Evolutionary conservation across 2,888 invertebrate genomes (phyloP).

Genomic region (Carabus problematicus): DNA sequence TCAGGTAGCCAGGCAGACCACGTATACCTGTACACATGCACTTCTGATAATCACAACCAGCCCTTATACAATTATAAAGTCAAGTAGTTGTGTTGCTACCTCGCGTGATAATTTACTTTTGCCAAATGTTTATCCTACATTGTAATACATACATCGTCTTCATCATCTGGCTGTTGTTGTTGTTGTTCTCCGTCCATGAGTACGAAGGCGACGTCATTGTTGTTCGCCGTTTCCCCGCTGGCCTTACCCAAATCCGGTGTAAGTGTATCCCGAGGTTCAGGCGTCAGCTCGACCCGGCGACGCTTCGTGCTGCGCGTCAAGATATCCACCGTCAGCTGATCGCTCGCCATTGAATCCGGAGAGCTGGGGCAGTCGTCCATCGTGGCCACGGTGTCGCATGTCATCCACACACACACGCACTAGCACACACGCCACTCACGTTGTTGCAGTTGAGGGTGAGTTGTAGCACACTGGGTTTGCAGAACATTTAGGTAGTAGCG

Average conservation of each 20-base stretch:
- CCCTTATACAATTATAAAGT: background rate
- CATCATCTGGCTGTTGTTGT: slow-evolving; percentile 55
- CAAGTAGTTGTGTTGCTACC: background rate
- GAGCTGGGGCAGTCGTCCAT: slow-evolving; percentile 59
- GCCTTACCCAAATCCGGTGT: slow-evolving; percentile 53
- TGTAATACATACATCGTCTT: slow-evolving; percentile 55
- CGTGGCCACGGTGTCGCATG: slow-evolving; percentile 43
- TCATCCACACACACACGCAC: slow-evolving; percentile 14
- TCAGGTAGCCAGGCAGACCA: background rate
- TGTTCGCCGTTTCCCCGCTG: slow-evolving; percentile 52
- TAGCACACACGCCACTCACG: background rate
- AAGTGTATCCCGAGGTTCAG: slow-evolving; percentile 44
- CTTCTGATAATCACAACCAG: background rate
- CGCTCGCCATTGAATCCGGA: slow-evolving; percentile 58
- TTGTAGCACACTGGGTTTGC: too few species aligned
- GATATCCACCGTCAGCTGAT: slow-evolving; percentile 57
- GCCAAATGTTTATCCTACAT: background rate
- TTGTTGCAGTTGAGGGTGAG: too few species aligned
- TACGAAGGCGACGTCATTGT: slow-evolving; percentile 61
- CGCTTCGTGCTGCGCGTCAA: slow-evolving; percentile 55
- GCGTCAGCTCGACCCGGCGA: slow-evolving; percentile 50
- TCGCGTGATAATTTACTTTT: background rate
- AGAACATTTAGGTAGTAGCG: too few species aligned
- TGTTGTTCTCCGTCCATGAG: slow-evolving; percentile 56
- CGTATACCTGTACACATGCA: slow-evolving; percentile 3